phyloP scores from a whole-genome alignment of 2,888 invertebrate species.

The Chelonus formosanus region DNA sequence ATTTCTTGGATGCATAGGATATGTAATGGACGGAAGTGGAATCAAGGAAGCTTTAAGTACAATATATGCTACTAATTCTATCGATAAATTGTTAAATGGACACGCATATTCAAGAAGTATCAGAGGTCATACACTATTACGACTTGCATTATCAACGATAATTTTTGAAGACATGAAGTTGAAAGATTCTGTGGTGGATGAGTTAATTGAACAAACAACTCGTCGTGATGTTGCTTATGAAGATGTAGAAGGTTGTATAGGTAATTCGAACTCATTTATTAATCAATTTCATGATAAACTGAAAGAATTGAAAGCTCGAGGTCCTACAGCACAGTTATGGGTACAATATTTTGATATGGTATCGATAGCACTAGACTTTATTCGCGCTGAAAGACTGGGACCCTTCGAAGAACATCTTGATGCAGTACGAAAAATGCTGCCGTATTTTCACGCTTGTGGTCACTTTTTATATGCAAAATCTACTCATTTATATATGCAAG shows the following conservation, averaged over 20 bases:
- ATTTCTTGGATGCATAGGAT: slow-evolving; percentile 53
- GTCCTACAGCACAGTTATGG: slow-evolving; percentile 57
- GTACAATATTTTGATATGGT: slow-evolving; percentile 56
- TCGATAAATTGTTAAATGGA: slow-evolving; percentile 41
- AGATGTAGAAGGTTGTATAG: not conserved
- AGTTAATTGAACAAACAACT: not conserved
- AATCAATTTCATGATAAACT: not conserved
- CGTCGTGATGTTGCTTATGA: not conserved
- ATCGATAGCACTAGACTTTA: slow-evolving; percentile 49
- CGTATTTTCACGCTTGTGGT: slow-evolving; percentile 57
- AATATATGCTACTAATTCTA: slow-evolving; percentile 48
- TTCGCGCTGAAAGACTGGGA: slow-evolving; percentile 51
- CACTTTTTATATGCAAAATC: slow-evolving; percentile 34
- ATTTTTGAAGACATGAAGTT: too few relatives aligned
- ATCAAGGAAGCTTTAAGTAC: slow-evolving; percentile 49
- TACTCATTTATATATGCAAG: slow-evolving; percentile 57
- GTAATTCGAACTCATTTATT: not conserved
- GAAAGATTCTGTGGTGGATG: too few relatives aligned
- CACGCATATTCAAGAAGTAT: slow-evolving; percentile 29
- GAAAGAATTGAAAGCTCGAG: slow-evolving; percentile 24
- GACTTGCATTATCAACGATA: too few relatives aligned
- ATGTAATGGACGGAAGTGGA: slow-evolving; percentile 61
- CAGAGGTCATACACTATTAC: slow-evolving; percentile 35
- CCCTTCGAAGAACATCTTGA: slow-evolving; percentile 51
- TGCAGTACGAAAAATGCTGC: slow-evolving; percentile 51